phyloP scores from a whole-genome alignment of 2,888 invertebrate genomes.

The Apodemia zela region DNA sequence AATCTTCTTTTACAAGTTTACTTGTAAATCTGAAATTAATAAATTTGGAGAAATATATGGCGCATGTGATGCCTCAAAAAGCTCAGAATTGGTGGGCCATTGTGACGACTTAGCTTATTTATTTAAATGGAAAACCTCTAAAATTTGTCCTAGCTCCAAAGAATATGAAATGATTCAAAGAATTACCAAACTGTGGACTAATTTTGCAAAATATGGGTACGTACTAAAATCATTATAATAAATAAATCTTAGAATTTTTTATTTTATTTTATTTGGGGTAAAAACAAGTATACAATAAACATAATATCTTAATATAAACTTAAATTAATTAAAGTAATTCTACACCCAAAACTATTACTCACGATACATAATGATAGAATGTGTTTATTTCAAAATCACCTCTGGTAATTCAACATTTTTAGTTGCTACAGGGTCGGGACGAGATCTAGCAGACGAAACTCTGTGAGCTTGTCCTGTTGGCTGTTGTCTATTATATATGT shows the following conservation, averaged over 20 bases:
- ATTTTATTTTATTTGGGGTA: too few species aligned
- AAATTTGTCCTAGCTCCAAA: conserved; percentile 38
- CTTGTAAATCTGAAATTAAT: conserved; percentile 49
- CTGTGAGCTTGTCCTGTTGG: too few species aligned
- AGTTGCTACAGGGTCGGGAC: neutral
- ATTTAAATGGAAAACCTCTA: conserved; percentile 33
- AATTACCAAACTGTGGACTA: conserved; percentile 54
- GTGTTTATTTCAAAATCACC: too few species aligned
- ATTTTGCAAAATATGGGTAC: conserved; percentile 62
- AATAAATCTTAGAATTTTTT: too few species aligned
- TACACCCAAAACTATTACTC: too few species aligned
- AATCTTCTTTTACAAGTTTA: conserved; percentile 51
- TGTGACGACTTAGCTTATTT: conserved; percentile 33
- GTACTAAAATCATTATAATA: conserved; percentile 21
- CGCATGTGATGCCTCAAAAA: conserved; percentile 21
- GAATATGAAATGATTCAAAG: conserved; percentile 45
- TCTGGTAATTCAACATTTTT: too few species aligned
- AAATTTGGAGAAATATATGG: conserved; percentile 32
- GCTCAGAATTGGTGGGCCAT: conserved; percentile 24
- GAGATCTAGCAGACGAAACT: too few species aligned
- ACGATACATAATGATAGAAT: too few species aligned
- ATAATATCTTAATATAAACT: too few species aligned
- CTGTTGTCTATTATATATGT: too few species aligned
- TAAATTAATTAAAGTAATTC: too few species aligned
- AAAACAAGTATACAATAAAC: too few species aligned